Evolutionary conservation across 92 coral and sea anemone species (phyloP), one percentile per base, ranked within the genome.

Genomic region (Pocillopora grandis): DNA sequence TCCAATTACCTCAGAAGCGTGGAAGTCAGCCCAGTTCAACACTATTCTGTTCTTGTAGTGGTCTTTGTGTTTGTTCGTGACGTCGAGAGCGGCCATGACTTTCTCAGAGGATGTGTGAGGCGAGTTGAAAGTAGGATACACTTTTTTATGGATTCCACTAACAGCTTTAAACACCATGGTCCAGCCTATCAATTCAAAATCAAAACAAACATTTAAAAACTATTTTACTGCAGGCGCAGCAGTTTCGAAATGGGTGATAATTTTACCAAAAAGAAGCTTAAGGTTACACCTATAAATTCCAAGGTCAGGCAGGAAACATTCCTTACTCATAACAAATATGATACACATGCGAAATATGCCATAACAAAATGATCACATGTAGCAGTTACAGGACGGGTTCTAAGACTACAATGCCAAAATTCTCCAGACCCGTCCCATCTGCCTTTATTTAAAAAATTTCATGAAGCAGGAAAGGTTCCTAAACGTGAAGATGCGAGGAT

Each of bases 141-240:
- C 74, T 5, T 49, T 20, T 33, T 37, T 69, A 7, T 48, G 27
- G 55, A 67, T 83, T 58, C 90, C 87, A 37, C 71, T 35, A 58
- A 87, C 90, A 11, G 76, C 90, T 65, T 87, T 87, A 48, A 87
- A 87, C 17, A 81, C 90, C 80, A 87, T 49, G 13, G 90, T 87
- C 86, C 87, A 87, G 19, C 90, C 90, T 87, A 14, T 17, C 7
- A 3, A 55, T 10, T 14, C 19, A 10, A 52, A 10, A 73, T 5
- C 20, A 31, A 1, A 21, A 67, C 31, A 11, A 35, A 10, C 55
- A 35, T 6, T 68, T 12, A 3, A 42, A 42, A 42, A 7, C 5
- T 7, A 42, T 42, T 42, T 42, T 42, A 42, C 0, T 42, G 7
- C 52, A 42, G 52, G 4, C 5, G 52, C 52, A 42, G 52, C 5